Evolutionary conservation across 2,113 vertebrate genomes (phyloP), one percentile per base, ranked within the genome.

Genomic region (Genyomyrus donnyi): DNA sequence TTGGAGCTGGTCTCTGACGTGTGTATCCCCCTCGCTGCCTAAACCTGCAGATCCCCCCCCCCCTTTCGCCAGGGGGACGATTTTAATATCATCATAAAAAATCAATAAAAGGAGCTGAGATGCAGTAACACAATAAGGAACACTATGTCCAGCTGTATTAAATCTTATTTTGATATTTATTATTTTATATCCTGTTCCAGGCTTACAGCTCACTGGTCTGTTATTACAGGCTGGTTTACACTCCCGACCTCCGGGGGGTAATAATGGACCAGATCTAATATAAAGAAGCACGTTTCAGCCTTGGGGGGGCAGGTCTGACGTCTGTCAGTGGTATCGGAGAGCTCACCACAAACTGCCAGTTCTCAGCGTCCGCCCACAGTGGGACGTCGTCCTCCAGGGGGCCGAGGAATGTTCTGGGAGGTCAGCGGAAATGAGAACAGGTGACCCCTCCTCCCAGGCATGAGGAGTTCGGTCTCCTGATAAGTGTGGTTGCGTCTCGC

Each of bases 381-480:
- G 62, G 62, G 62, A 80, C 74, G 15, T 42, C 70, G 31, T 17
- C 88, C 88, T 83, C 88, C 66, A 70, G 52, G 35, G 48, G 87
- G 31, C 46, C 6, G 27, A 58, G 70, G 87, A 46, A 91, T 91
- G 87, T 84, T 19, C 83, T 8, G 5, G 45, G 48, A 49, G 87
- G 88, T 58, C 15, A 52, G 89, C 90, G 92, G 93, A 95, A 95
- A 94, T 95, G 92, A 94, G 92, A 91, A 89, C 90, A 90, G 90
- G 77, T 93, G 91, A 92, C 93, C 87, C 87, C 48, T 49, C 0
- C 83, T 2, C 84, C 77, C 87, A 92, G 92, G 91, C 52, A 11
- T 9, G 89, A 27, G 35, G 35, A 27, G 74, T 19, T 90, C 89
- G 58, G 91, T 84, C 90, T 85, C 70, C 62, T 83, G 56, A 88